Percentiles rank a stretch among this genome's conserved stretches.
These are phyloP conservation scores for Mesitornis unicolor DNA, from an alignment of 2,113 vertebrate genomes.

Conservation along the genomic window DNA sequence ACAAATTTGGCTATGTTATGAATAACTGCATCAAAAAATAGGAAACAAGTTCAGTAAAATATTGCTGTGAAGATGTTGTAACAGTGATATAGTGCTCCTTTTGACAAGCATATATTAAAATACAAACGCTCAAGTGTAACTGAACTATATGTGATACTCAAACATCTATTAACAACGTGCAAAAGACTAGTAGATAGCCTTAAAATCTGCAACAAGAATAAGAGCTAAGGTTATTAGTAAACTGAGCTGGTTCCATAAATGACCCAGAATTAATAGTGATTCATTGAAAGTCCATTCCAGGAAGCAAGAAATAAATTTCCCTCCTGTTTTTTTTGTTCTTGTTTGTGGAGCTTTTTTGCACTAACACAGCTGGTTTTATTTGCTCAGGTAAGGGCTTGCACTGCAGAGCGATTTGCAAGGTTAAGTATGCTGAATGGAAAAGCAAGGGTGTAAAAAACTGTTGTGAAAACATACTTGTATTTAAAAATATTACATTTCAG, in stretches of 20 bases:
- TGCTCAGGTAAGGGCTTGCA: background rate
- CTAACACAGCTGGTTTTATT: background rate
- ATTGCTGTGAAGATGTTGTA: background rate
- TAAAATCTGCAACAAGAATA: background rate
- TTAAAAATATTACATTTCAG: background rate
- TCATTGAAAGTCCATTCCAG: background rate
- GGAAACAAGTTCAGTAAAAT: background rate
- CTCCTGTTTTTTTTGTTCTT: too few species aligned
- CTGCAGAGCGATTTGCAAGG: background rate
- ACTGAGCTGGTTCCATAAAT: background rate
- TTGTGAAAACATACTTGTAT: background rate
- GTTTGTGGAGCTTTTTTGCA: background rate
- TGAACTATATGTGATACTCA: background rate
- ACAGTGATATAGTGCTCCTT: background rate
- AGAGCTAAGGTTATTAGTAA: background rate
- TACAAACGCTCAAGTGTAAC: background rate
- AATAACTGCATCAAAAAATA: background rate
- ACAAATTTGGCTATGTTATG: background rate
- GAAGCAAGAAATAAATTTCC: background rate
- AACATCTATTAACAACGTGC: background rate
- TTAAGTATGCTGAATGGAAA: background rate
- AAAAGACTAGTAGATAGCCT: background rate
- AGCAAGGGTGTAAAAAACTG: background rate
- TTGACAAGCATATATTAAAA: background rate
- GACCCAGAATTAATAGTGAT: background rate